Evolutionary conservation across 2,888 invertebrate species (phyloP), one percentile per base, ranked within the genome.

Genomic region (Julus scandinavius): DNA sequence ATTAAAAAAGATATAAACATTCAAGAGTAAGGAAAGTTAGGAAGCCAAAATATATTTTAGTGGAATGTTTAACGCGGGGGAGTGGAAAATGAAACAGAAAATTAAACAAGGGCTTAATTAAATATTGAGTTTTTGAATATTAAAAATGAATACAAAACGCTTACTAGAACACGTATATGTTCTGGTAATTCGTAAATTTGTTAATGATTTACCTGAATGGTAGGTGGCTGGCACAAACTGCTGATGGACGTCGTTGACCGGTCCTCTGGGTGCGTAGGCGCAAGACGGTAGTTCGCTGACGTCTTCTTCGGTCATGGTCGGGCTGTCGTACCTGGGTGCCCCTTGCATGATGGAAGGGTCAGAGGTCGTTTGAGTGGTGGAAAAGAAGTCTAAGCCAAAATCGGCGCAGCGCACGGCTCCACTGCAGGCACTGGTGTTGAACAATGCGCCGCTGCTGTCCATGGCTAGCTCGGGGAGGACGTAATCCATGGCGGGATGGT

Each of bases 241-340:
- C 38, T 86, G 86, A 50, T 86, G 86, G 38, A 50, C 87, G 72
- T 87, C 63, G n/a, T n/a, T 88, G 83, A 85, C 85, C n/a, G 89
- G 63, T 29, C 63, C 63, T 83, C 89, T 40, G 58, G 89, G 89
- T 9, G 88, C 89, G 45, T 85, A 89, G 41, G 89, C 89, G 54
- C 89, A 89, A 58, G 89, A 89, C 15, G 89, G 89, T 15, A 89
- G 72, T 41, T 89, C 89, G n/a, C 45, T 88, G 54, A 89, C 85
- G 58, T 87, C 87, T 29, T 87, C 87, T 38, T 87, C 87, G 45
- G 72, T 40, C 40, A 58, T 63, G n/a, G 41, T n/a, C 6, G 86
- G 38, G 50, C 38, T 50, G 38, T 86, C 86, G 50, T 86, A 86
- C 15, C 50, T 45, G 86, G 49, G 41, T 9, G 50, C 54, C 41